Conservation (phyloP, 2,797 vertebrate genomes). For the Todus mexicanus region DNA sequence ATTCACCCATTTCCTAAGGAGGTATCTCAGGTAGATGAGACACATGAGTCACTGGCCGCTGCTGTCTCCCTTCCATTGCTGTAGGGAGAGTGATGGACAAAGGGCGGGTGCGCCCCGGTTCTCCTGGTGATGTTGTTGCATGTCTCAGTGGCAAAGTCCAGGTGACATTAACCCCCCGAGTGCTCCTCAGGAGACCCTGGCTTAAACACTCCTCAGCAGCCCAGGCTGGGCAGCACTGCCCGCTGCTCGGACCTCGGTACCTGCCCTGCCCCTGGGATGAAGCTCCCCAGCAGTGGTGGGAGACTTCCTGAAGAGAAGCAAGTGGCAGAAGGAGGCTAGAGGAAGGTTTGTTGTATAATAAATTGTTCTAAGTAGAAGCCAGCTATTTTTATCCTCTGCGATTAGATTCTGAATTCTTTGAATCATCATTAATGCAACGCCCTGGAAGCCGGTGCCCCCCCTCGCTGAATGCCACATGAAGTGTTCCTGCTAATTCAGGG, state of each 20-base stretch:
- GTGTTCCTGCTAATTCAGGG: constrained; percentile 55
- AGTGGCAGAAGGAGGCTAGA: neutral
- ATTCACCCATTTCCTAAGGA: neutral
- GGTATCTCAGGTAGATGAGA: neutral
- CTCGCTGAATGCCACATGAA: constrained; percentile 7
- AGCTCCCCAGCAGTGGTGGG: neutral
- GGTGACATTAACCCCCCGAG: neutral
- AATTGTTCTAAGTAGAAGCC: constrained; percentile 39
- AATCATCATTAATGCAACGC: constrained; percentile 63
- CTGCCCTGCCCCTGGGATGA: neutral
- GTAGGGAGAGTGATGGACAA: neutral
- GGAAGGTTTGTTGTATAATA: constrained; percentile 44
- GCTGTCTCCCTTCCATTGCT: neutral
- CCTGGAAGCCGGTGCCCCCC: constrained; percentile 24
- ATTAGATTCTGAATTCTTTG: constrained; percentile 64
- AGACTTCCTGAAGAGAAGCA: neutral
- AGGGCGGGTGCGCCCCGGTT: rapidly evolving
- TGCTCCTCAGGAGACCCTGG: neutral
- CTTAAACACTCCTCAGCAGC: too few relatives aligned
- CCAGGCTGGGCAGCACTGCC: neutral
- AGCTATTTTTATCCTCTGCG: constrained; percentile 53
- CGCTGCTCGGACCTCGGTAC: neutral
- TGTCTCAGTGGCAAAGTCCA: neutral
- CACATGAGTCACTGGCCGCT: neutral
- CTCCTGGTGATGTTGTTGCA: neutral